phyloP scores from a whole-genome alignment of 2,113 vertebrate species.

The Ceyx margarethae region DNA sequence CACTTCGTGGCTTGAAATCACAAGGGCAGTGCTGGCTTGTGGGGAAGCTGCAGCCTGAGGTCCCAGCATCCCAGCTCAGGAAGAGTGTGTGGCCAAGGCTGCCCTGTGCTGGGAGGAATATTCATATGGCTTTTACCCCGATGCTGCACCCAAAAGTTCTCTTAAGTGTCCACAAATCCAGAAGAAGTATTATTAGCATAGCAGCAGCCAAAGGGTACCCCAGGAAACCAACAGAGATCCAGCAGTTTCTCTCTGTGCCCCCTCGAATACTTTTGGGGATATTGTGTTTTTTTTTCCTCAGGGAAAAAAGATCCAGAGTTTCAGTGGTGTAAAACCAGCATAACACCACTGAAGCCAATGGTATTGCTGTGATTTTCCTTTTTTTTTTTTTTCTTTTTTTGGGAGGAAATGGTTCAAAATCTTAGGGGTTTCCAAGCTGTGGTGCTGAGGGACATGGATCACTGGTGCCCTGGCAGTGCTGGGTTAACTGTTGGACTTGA shows the following conservation, averaged over 20 bases:
- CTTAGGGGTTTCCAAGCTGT: background rate
- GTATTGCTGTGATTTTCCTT: background rate
- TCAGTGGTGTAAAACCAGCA: background rate
- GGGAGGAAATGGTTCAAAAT: background rate
- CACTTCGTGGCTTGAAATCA: background rate
- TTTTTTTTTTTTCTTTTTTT: no score
- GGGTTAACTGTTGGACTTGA: fast-evolving
- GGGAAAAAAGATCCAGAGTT: background rate
- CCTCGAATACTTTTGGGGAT: background rate
- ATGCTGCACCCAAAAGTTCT: background rate
- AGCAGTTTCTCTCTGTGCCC: background rate
- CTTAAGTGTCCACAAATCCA: background rate
- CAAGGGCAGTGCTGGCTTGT: fast-evolving
- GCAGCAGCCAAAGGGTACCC: background rate
- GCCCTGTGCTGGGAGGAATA: background rate
- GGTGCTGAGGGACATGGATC: background rate
- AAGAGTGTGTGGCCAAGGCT: fast-evolving
- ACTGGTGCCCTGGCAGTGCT: background rate
- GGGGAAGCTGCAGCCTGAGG: background rate
- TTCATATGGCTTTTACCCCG: background rate
- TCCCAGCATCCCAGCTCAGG: background rate
- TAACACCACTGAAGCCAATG: background rate
- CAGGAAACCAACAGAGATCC: background rate
- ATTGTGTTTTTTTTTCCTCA: background rate
- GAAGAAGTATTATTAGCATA: background rate